Conservation (phyloP, 2,113 vertebrate species). For the Saccopteryx leptura region DNA sequence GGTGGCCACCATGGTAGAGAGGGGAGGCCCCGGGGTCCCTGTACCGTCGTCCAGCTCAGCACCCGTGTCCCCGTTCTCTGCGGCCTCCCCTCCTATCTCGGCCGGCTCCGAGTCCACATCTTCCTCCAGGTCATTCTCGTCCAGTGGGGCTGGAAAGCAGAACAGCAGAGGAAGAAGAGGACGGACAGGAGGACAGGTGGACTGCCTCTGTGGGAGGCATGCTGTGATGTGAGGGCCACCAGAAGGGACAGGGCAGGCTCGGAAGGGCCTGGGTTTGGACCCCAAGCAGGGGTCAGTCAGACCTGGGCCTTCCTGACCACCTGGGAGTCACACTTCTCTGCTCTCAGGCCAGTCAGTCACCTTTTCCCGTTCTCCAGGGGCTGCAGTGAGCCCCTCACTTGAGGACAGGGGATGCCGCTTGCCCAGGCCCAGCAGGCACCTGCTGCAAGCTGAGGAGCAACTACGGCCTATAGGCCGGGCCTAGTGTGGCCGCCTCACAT, state of each 20-base stretch:
- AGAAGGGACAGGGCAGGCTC: background rate
- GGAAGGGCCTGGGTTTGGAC: background rate
- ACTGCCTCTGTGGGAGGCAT: background rate
- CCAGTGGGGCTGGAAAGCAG: constrained; percentile 91
- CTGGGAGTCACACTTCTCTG: background rate
- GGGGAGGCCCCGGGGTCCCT: background rate
- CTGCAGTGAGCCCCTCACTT: background rate
- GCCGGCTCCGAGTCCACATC: constrained; percentile 92
- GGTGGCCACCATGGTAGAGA: background rate
- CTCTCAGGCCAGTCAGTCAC: background rate
- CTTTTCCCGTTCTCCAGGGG: background rate
- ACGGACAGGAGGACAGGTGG: background rate
- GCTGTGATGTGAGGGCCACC: fast-evolving
- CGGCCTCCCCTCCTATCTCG: constrained; percentile 92
- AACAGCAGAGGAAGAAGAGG: constrained; percentile 66
- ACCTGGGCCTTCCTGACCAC: background rate
- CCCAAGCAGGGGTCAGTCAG: background rate
- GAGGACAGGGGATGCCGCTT: background rate
- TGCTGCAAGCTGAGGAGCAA: fast-evolving
- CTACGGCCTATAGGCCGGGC: background rate
- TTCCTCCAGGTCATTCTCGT: constrained; percentile 92
- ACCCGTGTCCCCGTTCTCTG: constrained; percentile 90
- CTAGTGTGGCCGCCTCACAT: background rate
- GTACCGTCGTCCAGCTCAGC: constrained; percentile 97
- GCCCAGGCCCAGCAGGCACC: background rate